Evolutionary conservation across 2,113 vertebrate species (phyloP).

Genomic region (Phalacrocorax aristotelis): DNA sequence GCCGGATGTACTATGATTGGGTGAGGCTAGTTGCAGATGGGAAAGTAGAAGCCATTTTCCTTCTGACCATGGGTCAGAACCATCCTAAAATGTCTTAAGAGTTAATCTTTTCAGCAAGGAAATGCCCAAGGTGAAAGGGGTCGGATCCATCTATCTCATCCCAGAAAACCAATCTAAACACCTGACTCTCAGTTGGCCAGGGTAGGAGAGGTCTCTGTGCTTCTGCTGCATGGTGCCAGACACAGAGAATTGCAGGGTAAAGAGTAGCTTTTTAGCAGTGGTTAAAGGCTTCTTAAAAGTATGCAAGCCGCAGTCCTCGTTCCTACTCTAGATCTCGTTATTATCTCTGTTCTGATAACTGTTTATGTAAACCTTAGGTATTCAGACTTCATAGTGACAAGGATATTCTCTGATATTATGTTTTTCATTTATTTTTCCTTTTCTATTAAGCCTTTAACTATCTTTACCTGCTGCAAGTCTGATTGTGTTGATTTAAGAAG

Average conservation of each 20-base stretch:
- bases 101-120: neutral
- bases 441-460: neutral
- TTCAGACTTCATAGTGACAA: neutral
- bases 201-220: neutral
- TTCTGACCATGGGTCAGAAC: neutral
- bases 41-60: neutral
- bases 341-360: neutral
- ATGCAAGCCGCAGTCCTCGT: neutral
- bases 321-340: neutral
- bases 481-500: neutral
- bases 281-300: neutral
- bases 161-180: neutral
- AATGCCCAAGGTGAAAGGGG: neutral
- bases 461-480: neutral
- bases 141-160: neutral
- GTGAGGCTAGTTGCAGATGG: neutral
- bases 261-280: neutral
- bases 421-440: neutral
- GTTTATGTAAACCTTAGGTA: neutral
- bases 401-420: neutral
- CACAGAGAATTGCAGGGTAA: neutral
- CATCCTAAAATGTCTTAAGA: neutral
- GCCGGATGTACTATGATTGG: fast-evolving
- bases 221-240: neutral
- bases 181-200: neutral